phyloP scores from a whole-genome alignment of 2,888 invertebrate genomes.

The Subacronicta megacephala region DNA sequence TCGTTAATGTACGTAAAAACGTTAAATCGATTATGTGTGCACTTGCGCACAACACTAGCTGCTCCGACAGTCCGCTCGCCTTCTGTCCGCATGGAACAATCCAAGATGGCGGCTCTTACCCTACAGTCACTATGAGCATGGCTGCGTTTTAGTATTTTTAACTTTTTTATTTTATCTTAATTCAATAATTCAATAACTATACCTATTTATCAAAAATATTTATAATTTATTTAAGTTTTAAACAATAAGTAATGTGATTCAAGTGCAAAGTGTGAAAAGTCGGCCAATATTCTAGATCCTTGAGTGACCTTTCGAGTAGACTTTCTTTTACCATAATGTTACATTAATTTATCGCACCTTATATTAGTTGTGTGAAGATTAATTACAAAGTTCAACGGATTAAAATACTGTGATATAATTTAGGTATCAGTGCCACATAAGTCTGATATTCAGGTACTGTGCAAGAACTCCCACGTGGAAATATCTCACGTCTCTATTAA shows the following conservation, averaged over 20 bases:
- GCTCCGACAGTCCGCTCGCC: slow-evolving; percentile 63
- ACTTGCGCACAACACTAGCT: slow-evolving; percentile 85
- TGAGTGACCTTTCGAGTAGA: slow-evolving; percentile 86
- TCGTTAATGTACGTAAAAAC: slow-evolving; percentile 6
- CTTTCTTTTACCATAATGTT: slow-evolving; percentile 87
- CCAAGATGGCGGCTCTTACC: slow-evolving; percentile 86
- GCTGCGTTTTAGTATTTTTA: slow-evolving; percentile 77
- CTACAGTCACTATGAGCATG: slow-evolving; percentile 82
- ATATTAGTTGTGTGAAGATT: slow-evolving; percentile 67
- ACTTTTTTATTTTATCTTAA: slow-evolving; percentile 71
- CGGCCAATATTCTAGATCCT: slow-evolving; percentile 82
- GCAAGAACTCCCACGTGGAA: slow-evolving; percentile 88
- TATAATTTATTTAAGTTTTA: slow-evolving; percentile 75
- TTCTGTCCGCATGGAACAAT: slow-evolving; percentile 82
- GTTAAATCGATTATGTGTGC: slow-evolving; percentile 72
- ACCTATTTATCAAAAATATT: slow-evolving; percentile 71
- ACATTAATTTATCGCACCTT: slow-evolving; percentile 68
- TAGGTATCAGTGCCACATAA: slow-evolving; percentile 79
- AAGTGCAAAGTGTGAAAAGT: slow-evolving; percentile 79
- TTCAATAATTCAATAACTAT: slow-evolving; percentile 69
- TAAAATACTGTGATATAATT: slow-evolving; percentile 80
- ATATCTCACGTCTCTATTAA: slow-evolving; percentile 87
- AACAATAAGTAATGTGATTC: slow-evolving; percentile 76
- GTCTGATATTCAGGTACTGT: slow-evolving; percentile 81
- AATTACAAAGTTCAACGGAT: slow-evolving; percentile 63